Percentiles rank a stretch among this genome's conserved stretches.
phyloP scores from a whole-genome alignment of 2,888 invertebrate species.

The Noctua janthina region DNA sequence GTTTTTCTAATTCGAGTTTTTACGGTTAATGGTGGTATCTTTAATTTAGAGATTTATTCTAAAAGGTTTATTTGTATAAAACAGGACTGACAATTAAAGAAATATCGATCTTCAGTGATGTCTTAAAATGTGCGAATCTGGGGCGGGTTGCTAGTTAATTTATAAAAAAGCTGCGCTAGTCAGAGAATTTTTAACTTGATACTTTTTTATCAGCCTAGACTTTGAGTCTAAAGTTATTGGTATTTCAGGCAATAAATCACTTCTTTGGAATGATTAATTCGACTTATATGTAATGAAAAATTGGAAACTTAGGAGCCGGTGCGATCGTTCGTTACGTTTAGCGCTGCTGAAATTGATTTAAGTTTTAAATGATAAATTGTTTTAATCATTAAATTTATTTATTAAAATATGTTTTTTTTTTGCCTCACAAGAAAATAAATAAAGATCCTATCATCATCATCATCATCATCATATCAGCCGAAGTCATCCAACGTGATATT shows the following conservation, averaged over 20 bases:
- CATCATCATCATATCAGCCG: neutral
- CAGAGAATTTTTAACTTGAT: neutral
- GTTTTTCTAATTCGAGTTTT: too few species aligned
- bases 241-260: conserved; percentile 4
- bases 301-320: neutral
- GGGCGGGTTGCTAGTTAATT: neutral
- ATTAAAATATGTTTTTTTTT: neutral
- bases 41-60: neutral
- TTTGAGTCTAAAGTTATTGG: neutral
- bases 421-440: neutral
- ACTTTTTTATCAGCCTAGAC: neutral
- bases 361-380: neutral
- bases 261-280: conserved; percentile 15
- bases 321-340: conserved; percentile 4
- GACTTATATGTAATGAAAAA: neutral
- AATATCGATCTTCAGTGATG: neutral
- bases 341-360: neutral
- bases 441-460: neutral
- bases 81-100: neutral
- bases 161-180: neutral
- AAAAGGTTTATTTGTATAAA: neutral
- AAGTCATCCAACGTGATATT: neutral
- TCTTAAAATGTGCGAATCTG: neutral
- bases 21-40: neutral
- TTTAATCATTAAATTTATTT: neutral